Percentiles rank a stretch among this genome's conserved stretches.
These are phyloP conservation scores for Saccopteryx leptura DNA, from an alignment of 2,113 vertebrate genomes.

Conservation along the genomic window DNA sequence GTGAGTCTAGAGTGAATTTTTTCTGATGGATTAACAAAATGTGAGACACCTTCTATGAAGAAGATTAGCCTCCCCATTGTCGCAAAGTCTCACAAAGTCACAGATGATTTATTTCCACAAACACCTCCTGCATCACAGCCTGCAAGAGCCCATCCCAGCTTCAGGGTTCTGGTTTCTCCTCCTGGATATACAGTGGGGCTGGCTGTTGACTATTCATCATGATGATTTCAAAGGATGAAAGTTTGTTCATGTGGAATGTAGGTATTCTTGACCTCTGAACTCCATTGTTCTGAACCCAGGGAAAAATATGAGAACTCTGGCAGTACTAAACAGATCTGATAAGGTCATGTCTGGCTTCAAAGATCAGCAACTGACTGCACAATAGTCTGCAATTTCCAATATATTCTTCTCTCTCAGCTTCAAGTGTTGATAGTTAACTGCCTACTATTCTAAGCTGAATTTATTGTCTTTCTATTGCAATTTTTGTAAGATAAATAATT, in stretches of 20 bases:
- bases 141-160: background rate
- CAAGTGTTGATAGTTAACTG: conserved; percentile 84
- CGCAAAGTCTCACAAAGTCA: background rate
- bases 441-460: conserved; percentile 75
- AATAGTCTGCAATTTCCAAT: conserved; percentile 38
- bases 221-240: conserved; percentile 65
- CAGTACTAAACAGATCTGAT: conserved; percentile 70
- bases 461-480: conserved; percentile 76
- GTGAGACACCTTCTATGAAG: conserved; percentile 14
- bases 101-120: conserved; percentile 40
- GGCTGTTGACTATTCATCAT: conserved; percentile 54
- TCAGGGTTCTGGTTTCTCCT: conserved; percentile 48
- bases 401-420: conserved; percentile 52
- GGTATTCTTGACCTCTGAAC: conserved; percentile 75
- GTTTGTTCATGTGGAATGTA: conserved; percentile 68
- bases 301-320: conserved; percentile 59
- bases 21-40: conserved; percentile 44
- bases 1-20: background rate
- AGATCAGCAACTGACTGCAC: conserved; percentile 32
- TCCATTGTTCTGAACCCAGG: conserved; percentile 54
- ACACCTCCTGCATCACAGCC: background rate
- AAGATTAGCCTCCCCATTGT: background rate
- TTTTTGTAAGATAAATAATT: conserved; percentile 78
- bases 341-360: conserved; percentile 74
- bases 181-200: background rate